Evolutionary conservation across 2,888 invertebrate species (phyloP).

Genomic region (Ptilodon capucinus): DNA sequence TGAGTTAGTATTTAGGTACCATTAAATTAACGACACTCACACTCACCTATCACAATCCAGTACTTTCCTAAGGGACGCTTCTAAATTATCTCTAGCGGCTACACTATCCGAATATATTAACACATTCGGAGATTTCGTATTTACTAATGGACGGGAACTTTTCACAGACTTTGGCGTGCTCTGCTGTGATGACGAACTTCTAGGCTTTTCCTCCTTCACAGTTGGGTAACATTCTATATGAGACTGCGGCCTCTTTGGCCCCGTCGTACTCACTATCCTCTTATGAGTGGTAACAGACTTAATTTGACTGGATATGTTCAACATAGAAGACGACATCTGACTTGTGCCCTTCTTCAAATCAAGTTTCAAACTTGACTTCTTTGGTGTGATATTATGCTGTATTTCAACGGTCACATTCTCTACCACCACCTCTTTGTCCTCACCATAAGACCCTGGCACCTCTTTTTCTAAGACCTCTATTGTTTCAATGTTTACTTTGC

Average conservation of each 20-base stretch:
- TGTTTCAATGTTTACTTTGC: constrained; percentile 19
- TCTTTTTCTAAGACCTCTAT: constrained; percentile 23
- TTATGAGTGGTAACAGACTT: constrained; percentile 78
- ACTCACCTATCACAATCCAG: constrained; percentile 88
- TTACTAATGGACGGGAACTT: constrained; percentile 79
- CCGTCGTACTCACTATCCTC: constrained; percentile 70
- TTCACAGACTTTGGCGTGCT: constrained; percentile 67
- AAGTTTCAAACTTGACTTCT: constrained; percentile 73
- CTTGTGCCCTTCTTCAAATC: constrained; percentile 75
- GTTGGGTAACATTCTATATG: constrained; percentile 51
- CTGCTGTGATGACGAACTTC: constrained; percentile 51
- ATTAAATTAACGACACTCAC: constrained; percentile 32
- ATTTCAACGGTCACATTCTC: constrained; percentile 79
- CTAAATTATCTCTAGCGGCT: constrained; percentile 88
- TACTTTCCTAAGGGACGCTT: constrained; percentile 85
- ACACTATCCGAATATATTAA: constrained; percentile 91
- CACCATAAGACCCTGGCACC: constrained; percentile 29
- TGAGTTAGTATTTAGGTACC: too few relatives aligned
- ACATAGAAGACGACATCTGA: constrained; percentile 66
- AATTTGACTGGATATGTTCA: constrained; percentile 78
- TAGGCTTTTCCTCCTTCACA: constrained; percentile 54
- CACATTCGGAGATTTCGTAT: constrained; percentile 89
- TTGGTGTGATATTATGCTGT: constrained; percentile 76
- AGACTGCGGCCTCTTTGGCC: constrained; percentile 65
- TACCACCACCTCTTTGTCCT: constrained; percentile 59